A percentile compares a stretch with the other conserved stretches of the same genome.
Conservation (phyloP, 1,140 invertebrate genomes). For the Atta colombica region DNA sequence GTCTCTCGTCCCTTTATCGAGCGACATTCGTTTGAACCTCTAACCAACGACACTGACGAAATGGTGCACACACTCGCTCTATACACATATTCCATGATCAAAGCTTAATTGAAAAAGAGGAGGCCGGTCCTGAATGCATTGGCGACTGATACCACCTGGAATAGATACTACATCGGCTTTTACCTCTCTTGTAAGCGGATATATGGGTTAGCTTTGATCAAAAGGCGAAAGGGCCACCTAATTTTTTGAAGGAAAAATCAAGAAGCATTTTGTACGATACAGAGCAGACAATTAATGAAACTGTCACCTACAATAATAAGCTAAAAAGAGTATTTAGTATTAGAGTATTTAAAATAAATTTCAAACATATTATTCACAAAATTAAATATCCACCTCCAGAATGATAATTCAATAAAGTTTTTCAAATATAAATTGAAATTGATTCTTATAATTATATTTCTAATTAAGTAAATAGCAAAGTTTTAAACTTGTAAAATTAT, state of each 20-base stretch:
- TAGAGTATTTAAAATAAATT: not conserved
- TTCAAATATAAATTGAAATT: not conserved
- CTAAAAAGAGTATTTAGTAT: not conserved
- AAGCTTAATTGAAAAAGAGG: conserved; percentile 82
- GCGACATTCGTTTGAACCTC: conserved; percentile 60
- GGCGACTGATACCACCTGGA: conserved; percentile 70
- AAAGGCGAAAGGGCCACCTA: conserved; percentile 26
- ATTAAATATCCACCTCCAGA: not conserved
- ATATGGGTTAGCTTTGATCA: conserved; percentile 58
- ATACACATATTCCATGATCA: conserved; percentile 74
- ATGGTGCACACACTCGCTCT: conserved; percentile 68
- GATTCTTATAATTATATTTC: not conserved
- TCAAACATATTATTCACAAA: not conserved
- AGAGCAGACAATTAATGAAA: conserved; percentile 15
- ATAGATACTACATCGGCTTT: conserved; percentile 70
- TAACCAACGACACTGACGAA: conserved; percentile 49
- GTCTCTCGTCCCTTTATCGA: conserved; percentile 43
- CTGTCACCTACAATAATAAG: not conserved
- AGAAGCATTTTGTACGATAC: conserved; percentile 44
- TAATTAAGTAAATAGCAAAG: not conserved
- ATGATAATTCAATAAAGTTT: not conserved
- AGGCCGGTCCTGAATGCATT: conserved; percentile 48
- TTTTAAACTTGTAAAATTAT: not conserved
- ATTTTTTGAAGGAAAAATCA: conserved; percentile 39
- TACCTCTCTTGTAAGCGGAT: conserved; percentile 48